Evolutionary conservation across 2,888 invertebrate genomes (phyloP).

Genomic region (Nomada lathburiana): DNA sequence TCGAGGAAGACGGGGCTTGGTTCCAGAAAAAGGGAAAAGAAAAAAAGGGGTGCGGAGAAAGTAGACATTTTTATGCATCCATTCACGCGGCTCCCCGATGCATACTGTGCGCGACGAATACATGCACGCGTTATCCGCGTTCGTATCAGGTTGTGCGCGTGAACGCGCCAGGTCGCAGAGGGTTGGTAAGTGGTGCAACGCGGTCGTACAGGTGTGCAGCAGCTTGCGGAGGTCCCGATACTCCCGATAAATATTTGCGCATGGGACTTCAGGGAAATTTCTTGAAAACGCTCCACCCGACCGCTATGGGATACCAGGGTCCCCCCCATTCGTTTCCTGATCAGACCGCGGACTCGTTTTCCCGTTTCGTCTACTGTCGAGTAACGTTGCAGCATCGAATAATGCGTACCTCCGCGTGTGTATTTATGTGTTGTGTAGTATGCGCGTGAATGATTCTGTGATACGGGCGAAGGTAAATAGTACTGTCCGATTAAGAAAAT

Average conservation of each 20-base stretch:
- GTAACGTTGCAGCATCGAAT: too few relatives aligned
- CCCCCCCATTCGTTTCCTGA: conserved; percentile 19
- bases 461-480: too few relatives aligned
- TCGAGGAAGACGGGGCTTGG: conserved; percentile 24
- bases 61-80: conserved; percentile 79
- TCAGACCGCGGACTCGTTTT: conserved; percentile 19
- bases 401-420: too few relatives aligned
- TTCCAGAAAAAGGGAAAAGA: conserved; percentile 17
- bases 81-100: conserved; percentile 76
- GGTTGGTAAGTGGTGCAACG: conserved; percentile 55
- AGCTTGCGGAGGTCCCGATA: conserved; percentile 72
- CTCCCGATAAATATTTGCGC: conserved; percentile 78
- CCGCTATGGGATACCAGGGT: not conserved
- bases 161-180: not conserved
- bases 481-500: too few relatives aligned
- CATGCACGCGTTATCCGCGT: conserved; percentile 21
- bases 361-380: conserved; percentile 41
- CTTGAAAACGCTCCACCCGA: conserved; percentile 66
- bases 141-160: not conserved
- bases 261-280: conserved; percentile 77
- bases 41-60: conserved; percentile 60
- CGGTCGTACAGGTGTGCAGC: conserved; percentile 63
- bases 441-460: too few relatives aligned
- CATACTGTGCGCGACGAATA: conserved; percentile 58
- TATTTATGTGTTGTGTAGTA: too few relatives aligned